A percentile compares a stretch with the other conserved stretches of the same genome.
phyloP scores from a whole-genome alignment of 2,113 vertebrate genomes.

The Zosterops japonicus region DNA sequence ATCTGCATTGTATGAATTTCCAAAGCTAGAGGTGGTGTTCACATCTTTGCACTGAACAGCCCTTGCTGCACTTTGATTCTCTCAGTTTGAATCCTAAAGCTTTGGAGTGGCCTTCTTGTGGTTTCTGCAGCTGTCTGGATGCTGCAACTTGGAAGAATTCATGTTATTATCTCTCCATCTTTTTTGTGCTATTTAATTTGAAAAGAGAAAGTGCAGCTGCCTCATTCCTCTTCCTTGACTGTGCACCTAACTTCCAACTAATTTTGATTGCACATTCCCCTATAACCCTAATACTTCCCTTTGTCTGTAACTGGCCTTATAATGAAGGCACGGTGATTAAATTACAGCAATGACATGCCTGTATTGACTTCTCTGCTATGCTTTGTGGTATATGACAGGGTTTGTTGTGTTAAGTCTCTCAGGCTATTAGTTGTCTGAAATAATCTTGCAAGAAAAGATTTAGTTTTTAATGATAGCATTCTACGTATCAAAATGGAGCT shows the following conservation, averaged over 20 bases:
- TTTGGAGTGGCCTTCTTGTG: not conserved
- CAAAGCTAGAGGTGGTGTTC: not conserved
- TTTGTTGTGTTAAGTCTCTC: conserved; percentile 16
- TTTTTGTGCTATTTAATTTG: not conserved
- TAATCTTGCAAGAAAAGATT: not conserved
- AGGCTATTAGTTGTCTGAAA: not conserved
- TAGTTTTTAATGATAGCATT: not conserved
- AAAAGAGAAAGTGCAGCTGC: not conserved
- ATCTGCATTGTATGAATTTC: not conserved
- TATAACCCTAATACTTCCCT: not conserved
- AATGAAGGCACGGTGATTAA: not conserved
- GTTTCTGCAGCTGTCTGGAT: not conserved
- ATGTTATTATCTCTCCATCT: not conserved
- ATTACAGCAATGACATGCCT: not conserved
- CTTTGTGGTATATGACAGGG: not conserved
- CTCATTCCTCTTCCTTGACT: not conserved
- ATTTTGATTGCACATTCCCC: not conserved
- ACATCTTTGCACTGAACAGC: not conserved
- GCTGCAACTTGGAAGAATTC: not conserved
- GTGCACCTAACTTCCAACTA: not conserved
- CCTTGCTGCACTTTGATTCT: not conserved
- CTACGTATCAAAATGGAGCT: not conserved
- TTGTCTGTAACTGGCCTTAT: not conserved
- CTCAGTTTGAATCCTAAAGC: not conserved
- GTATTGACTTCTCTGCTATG: not conserved